Evolutionary conservation across 2,797 vertebrate species (phyloP).

Genomic region (Mormyrops attenuatus): DNA sequence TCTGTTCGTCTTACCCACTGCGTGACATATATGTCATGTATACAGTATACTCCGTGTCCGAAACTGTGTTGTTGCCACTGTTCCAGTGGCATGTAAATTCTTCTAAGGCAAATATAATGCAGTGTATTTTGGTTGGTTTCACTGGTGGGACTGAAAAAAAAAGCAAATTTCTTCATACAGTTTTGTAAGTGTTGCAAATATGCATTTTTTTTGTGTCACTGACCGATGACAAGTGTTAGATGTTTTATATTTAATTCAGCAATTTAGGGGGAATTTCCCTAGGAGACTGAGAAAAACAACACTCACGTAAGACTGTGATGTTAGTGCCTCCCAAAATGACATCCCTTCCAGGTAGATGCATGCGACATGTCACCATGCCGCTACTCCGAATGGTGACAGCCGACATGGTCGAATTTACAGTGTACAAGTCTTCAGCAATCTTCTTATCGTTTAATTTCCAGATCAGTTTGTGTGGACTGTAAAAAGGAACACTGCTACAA

Average conservation of each 20-base stretch:
- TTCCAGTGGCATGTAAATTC: conserved; percentile 12
- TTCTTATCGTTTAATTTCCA: conserved; percentile 14
- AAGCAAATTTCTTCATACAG: neutral
- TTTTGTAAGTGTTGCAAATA: neutral
- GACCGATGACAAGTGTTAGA: neutral
- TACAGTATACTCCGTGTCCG: neutral
- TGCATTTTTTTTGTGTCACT: neutral
- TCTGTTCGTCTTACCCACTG: neutral
- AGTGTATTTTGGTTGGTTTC: conserved; percentile 19
- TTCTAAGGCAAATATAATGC: neutral
- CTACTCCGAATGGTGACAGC: neutral
- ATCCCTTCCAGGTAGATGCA: neutral
- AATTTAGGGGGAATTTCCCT: neutral
- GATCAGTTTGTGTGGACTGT: neutral
- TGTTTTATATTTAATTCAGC: neutral
- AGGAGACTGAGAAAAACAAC: neutral
- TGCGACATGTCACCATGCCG: neutral
- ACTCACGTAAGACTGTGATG: conserved; percentile 4
- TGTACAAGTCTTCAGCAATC: neutral
- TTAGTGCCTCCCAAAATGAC: conserved; percentile 12
- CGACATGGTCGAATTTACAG: neutral
- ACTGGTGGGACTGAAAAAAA: neutral
- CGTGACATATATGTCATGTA: neutral
- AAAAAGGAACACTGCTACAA: neutral
- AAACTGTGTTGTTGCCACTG: neutral